These are phyloP conservation scores for Phaonia tiefii DNA, from an alignment of 2,888 invertebrate genomes.

Conservation along the genomic window DNA sequence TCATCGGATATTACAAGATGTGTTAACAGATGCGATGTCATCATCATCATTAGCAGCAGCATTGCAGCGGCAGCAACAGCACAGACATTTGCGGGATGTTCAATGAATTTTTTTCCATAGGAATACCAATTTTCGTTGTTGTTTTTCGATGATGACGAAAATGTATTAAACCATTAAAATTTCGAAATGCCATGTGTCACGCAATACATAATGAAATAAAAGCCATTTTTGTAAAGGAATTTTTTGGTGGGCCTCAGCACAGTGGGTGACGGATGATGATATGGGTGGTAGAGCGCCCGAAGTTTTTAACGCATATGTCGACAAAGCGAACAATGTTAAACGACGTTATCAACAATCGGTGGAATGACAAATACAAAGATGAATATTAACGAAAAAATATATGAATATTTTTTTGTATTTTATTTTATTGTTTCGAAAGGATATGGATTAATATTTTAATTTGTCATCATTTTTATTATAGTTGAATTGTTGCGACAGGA, in stretches of 20 bases:
- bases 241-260: constrained; percentile 7
- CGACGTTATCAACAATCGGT: neutral
- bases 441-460: constrained; percentile 44
- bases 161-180: constrained; percentile 38
- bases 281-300: constrained; percentile 52
- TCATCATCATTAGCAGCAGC: constrained; percentile 77
- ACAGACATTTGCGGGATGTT: constrained; percentile 68
- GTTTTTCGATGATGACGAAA: neutral
- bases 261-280: neutral
- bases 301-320: constrained; percentile 10
- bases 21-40: constrained; percentile 80
- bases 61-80: constrained; percentile 67
- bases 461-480: constrained; percentile 55
- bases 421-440: constrained; percentile 8
- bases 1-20: constrained; percentile 80
- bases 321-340: constrained; percentile 9
- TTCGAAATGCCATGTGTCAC: constrained; percentile 67
- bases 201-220: constrained; percentile 64
- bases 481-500: neutral
- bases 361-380: neutral
- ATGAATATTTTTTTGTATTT: constrained; percentile 10
- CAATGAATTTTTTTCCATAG: constrained; percentile 20
- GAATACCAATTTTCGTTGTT: constrained; percentile 57
- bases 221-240: constrained; percentile 46
- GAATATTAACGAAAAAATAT: neutral